These are phyloP conservation scores for Rhinolophus sinicus DNA, from an alignment of 2,113 vertebrate genomes.

Conservation along the genomic window DNA sequence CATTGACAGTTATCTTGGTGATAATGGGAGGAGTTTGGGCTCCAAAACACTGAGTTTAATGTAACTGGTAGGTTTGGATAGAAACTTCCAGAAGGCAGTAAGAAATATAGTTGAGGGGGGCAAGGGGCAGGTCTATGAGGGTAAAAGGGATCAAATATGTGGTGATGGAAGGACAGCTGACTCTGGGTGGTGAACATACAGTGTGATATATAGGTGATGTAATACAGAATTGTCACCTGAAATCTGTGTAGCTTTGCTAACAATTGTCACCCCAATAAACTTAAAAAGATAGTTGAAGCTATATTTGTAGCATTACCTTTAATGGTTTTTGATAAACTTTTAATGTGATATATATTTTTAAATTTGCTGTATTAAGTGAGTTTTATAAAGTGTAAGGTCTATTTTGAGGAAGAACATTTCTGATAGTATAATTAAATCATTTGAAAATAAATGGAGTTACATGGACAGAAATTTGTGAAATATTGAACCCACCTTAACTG, in stretches of 20 bases:
- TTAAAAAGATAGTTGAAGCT: neutral
- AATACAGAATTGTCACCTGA: too few relatives aligned
- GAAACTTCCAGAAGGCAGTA: neutral
- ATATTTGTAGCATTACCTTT: neutral
- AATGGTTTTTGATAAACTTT: constrained; percentile 38
- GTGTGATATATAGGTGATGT: too few relatives aligned
- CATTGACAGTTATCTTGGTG: neutral
- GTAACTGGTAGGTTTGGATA: neutral
- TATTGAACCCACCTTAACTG: neutral
- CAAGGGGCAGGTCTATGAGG: too few relatives aligned
- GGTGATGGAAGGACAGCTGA: too few relatives aligned
- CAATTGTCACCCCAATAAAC: too few relatives aligned
- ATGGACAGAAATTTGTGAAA: constrained; percentile 21
- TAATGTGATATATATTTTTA: constrained; percentile 35
- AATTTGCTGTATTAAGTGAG: constrained; percentile 32
- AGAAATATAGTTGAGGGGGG: neutral
- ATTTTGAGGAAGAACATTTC: constrained; percentile 51
- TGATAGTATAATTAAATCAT: constrained; percentile 39
- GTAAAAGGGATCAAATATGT: too few relatives aligned
- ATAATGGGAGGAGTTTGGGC: neutral
- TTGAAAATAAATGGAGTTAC: constrained; percentile 46
- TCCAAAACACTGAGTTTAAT: neutral
- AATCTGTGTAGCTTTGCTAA: too few relatives aligned
- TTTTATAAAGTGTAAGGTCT: constrained; percentile 32
- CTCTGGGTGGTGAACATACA: too few relatives aligned